Evolutionary conservation across 2,888 invertebrate species (phyloP), one percentile per base, ranked within the genome.

Genomic region (Eucera pruinosa): DNA sequence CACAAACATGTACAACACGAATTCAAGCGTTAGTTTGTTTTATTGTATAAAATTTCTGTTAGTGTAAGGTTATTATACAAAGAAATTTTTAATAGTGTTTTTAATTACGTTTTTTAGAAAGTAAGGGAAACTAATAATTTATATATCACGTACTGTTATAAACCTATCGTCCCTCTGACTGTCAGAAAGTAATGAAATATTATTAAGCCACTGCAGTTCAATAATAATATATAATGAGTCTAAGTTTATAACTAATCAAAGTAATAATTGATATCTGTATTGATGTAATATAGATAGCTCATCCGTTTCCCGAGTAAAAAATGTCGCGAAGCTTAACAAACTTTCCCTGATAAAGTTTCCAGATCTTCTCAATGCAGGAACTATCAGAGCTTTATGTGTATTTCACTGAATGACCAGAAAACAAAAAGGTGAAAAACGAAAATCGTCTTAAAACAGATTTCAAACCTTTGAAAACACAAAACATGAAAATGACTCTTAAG

Each of bases 141-240:
- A 75, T 68, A 75, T 66, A 79, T 84, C 80, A 80, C 80, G 82
- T 82, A 74, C 75, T 86, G 76, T 64, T 80, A 50, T 57, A 82
- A 47, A 81, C 72, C 83, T 79, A 61, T 86, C 73, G 62, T 81
- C 77, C 75, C 74, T 77, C 68, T 72, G 80, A 83, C 85, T 82
- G 72, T 85, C 81, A 72, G 87, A 86, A 87, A 87, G 83, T 87
- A 87, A 77, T 70, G 58, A 76, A 78, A 72, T 84, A 77, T 50
- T 82, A 76, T 66, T 83, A 83, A 75, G 84, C 78, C 73, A 69
- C 72, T 65, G 72, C 65, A 78, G 80, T 58, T 81, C 76, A 69
- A 55, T 76, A 73, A 74, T 57, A 57, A 69, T 71, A 72, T 73
- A 64, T 77, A 81, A 64, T 57, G 73, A 73, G 41, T 79, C 72